Conservation (phyloP, 2,113 vertebrate species). For the Phyllostomus discolor region DNA sequence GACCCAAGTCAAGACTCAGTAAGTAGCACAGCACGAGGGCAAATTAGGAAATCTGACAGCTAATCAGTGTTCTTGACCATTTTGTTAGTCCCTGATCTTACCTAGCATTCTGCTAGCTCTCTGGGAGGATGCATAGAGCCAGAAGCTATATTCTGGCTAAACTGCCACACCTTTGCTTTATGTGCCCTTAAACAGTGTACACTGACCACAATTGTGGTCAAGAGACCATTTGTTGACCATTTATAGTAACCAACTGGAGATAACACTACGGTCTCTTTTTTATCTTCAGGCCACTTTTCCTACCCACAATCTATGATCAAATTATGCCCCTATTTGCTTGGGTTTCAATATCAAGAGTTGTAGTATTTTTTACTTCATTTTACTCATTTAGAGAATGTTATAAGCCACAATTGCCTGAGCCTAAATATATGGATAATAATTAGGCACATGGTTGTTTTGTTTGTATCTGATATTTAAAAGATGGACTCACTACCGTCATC, state of each 20-base stretch:
- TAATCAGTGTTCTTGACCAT: neutral
- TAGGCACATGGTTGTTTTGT: neutral
- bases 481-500: neutral
- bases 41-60: neutral
- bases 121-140: rapidly evolving
- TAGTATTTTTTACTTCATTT: neutral
- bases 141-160: neutral
- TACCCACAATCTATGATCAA: neutral
- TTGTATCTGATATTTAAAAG: neutral
- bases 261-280: neutral
- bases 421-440: neutral
- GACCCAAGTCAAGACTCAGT: neutral
- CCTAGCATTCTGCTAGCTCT: neutral
- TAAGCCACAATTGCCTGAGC: neutral
- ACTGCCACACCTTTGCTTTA: too few relatives aligned
- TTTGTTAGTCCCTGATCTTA: neutral
- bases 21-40: neutral
- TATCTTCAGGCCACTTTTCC: neutral
- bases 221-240: neutral
- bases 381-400: neutral
- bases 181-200: neutral
- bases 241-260: neutral
- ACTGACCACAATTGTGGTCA: rapidly evolving
- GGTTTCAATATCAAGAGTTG: neutral
- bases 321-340: neutral